These are phyloP conservation scores for Heterocephalus glaber DNA, from an alignment of 2,113 vertebrate genomes.

Conservation along the genomic window DNA sequence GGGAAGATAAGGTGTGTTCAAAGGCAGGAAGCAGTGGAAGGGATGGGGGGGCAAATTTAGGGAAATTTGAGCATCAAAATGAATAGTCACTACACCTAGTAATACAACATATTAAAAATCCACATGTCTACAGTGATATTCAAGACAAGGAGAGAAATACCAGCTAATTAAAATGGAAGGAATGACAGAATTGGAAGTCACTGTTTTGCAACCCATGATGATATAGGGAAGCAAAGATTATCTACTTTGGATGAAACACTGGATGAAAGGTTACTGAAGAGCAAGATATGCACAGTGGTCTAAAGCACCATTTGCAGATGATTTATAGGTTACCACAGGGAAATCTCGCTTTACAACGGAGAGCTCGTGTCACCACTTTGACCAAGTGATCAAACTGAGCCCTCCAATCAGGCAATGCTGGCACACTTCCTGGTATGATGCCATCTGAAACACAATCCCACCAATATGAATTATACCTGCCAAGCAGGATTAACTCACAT, in stretches of 20 bases:
- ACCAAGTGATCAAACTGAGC: background rate
- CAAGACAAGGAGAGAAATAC: background rate
- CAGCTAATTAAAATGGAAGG: background rate
- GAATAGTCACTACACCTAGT: background rate
- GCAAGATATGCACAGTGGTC: background rate
- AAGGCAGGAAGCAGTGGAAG: background rate
- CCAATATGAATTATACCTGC: background rate
- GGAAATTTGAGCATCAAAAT: background rate
- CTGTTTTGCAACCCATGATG: background rate
- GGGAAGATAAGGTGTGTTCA: background rate
- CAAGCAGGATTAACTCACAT: background rate
- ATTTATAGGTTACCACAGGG: background rate
- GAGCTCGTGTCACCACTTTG: background rate
- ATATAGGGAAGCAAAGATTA: background rate
- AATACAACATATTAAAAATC: background rate
- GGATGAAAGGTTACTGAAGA: background rate
- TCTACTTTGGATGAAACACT: background rate
- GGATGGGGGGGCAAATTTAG: background rate
- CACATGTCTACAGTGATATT: background rate
- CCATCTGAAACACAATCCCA: background rate
- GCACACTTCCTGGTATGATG: background rate
- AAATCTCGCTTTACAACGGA: background rate
- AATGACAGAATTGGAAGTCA: conserved; percentile 33
- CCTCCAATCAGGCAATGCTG: background rate
- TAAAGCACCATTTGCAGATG: background rate